Conservation (phyloP, 2,888 invertebrate species). For the Bombylius discolor region DNA sequence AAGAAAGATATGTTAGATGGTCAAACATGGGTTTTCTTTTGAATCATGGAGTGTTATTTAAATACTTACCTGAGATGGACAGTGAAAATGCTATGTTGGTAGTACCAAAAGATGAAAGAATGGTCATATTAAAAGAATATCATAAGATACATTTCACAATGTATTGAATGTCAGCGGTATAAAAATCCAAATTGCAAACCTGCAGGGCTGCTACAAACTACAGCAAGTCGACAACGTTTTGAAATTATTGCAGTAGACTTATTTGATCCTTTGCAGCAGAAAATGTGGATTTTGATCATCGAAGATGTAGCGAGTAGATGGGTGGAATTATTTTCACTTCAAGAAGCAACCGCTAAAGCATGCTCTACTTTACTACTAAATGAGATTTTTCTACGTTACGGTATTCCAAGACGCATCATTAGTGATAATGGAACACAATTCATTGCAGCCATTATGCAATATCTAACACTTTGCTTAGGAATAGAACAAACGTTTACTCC, state of each 20-base stretch:
- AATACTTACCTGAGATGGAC: slow-evolving; percentile 6
- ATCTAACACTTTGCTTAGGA: slow-evolving; percentile 14
- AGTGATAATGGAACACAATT: too few relatives aligned
- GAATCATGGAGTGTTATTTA: slow-evolving; percentile 8
- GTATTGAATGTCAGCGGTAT: slow-evolving; percentile 23
- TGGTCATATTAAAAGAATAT: slow-evolving; percentile 8
- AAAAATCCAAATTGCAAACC: slow-evolving; percentile 25
- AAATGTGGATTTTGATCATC: slow-evolving; percentile 19
- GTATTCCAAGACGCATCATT: slow-evolving; percentile 12
- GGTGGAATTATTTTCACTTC: slow-evolving; percentile 19
- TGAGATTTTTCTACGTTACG: slow-evolving; percentile 26
- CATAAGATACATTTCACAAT: slow-evolving; percentile 18
- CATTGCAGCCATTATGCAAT: slow-evolving; percentile 21
- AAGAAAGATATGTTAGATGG: background rate
- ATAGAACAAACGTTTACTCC: slow-evolving; percentile 21
- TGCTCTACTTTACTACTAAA: slow-evolving; percentile 21
- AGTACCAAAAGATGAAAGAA: slow-evolving; percentile 10
- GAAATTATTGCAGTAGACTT: too few relatives aligned
- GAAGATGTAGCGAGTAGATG: slow-evolving; percentile 17
- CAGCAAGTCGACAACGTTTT: slow-evolving; percentile 13
- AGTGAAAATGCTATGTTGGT: slow-evolving; percentile 6
- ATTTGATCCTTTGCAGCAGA: slow-evolving; percentile 11
- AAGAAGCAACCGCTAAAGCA: slow-evolving; percentile 19
- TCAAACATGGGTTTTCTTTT: background rate
- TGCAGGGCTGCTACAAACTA: slow-evolving; percentile 19